phyloP scores from a whole-genome alignment of 2,888 invertebrate genomes.

The Idaea dimidiata region DNA sequence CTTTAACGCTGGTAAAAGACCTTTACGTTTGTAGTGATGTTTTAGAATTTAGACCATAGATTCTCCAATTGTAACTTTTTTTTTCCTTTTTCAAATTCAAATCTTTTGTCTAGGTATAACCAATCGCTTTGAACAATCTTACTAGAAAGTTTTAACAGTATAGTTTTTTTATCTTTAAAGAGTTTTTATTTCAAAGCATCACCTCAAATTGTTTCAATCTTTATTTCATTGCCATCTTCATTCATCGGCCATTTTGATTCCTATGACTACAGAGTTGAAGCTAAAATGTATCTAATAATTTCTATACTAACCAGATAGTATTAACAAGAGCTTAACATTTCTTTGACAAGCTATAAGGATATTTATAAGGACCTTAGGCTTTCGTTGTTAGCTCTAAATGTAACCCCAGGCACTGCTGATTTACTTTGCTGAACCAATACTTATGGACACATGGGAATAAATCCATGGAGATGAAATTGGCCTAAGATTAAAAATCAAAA shows the following conservation, averaged over 20 bases:
- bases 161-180: conserved; percentile 41
- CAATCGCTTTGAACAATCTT: conserved; percentile 48
- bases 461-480: conserved; percentile 42
- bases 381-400: conserved; percentile 8
- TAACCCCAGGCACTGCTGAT: conserved; percentile 17
- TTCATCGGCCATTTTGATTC: conserved; percentile 41
- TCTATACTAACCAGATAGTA: conserved; percentile 58
- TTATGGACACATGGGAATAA: conserved; percentile 61
- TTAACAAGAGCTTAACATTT: conserved; percentile 20
- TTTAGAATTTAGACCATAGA: conserved; percentile 57
- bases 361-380: conserved; percentile 5
- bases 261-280: conserved; percentile 9
- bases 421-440: conserved; percentile 57
- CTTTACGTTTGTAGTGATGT: conserved; percentile 67
- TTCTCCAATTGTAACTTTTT: conserved; percentile 18
- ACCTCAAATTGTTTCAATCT: conserved; percentile 53
- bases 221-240: conserved; percentile 37
- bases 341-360: conserved; percentile 7
- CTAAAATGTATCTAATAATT: conserved; percentile 10
- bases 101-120: conserved; percentile 10
- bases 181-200: conserved; percentile 59
- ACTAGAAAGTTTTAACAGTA: conserved; percentile 42
- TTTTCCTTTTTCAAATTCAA: conserved; percentile 15
- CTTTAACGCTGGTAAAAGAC: neutral
- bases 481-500: conserved; percentile 31